phyloP scores from a whole-genome alignment of 2,888 invertebrate species.

The Drosophila fungiperda region DNA sequence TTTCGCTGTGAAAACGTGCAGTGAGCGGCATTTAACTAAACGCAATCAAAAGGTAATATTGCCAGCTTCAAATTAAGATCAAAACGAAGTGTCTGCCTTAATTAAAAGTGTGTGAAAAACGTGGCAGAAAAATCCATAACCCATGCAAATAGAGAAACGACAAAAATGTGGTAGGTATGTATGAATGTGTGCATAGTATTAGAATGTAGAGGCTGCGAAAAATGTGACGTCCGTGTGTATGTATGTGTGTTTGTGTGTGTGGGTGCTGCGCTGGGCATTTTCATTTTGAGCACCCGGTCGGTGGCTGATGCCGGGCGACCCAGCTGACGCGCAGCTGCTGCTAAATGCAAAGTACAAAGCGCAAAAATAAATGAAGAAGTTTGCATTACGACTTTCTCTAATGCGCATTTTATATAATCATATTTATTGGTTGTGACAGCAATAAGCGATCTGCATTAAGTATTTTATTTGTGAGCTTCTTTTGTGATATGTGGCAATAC shows the following conservation, averaged over 20 bases:
- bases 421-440: conserved; percentile 2
- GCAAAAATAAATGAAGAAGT: conserved; percentile 12
- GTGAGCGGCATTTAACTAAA: conserved; percentile 39
- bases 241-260: conserved; percentile 25
- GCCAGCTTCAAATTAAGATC: conserved; percentile 51
- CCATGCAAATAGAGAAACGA: conserved; percentile 50
- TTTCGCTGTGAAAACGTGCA: conserved; percentile 38
- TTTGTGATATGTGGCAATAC: conserved; percentile 48
- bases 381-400: conserved; percentile 15
- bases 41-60: conserved; percentile 58
- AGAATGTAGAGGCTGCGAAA: conserved; percentile 57
- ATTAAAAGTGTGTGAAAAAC: conserved; percentile 72
- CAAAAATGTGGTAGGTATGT: conserved; percentile 74
- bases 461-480: conserved; percentile 7
- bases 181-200: conserved; percentile 44
- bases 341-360: conserved; percentile 8
- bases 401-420: conserved; percentile 41
- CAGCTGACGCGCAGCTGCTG: conserved; percentile 46
- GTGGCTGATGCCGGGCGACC: conserved; percentile 40
- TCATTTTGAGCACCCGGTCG: conserved; percentile 34
- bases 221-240: conserved; percentile 47
- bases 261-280: conserved; percentile 77
- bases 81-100: conserved; percentile 50
- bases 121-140: conserved; percentile 76
- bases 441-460: conserved; percentile 22